phyloP scores from a whole-genome alignment of 2,888 invertebrate genomes.

The Pristionchus arcanus region DNA sequence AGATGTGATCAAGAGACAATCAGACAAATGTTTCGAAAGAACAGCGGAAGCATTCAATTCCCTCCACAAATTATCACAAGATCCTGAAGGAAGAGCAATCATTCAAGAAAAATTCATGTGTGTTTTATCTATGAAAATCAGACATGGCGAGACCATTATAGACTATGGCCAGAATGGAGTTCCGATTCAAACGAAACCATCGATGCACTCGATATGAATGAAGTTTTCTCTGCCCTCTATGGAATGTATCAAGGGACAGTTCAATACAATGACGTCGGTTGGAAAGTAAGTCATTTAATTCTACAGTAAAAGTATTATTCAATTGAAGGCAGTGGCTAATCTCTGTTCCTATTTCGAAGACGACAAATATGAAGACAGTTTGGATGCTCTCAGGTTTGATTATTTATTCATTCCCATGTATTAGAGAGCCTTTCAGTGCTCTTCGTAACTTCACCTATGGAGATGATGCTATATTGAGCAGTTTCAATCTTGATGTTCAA shows the following conservation, averaged over 20 bases:
- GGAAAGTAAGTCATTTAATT: not conserved
- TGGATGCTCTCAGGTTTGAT: slow-evolving; percentile 28
- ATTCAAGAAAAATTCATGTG: slow-evolving; percentile 45
- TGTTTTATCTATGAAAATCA: not conserved
- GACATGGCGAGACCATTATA: not conserved
- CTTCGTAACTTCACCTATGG: slow-evolving; percentile 83
- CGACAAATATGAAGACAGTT: slow-evolving; percentile 2
- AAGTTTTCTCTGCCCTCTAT: not conserved
- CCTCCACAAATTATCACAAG: not conserved
- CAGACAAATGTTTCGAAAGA: not conserved
- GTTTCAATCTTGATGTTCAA: not conserved
- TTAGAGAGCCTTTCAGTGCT: not conserved
- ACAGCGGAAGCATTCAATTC: not conserved
- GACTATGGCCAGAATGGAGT: not conserved
- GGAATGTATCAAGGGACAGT: not conserved
- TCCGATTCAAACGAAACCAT: not conserved
- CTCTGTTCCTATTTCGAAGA: not conserved
- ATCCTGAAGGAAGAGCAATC: slow-evolving; percentile 15
- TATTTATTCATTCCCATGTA: not conserved
- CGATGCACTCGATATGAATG: slow-evolving; percentile 21
- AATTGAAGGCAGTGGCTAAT: not conserved
- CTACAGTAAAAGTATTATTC: not conserved
- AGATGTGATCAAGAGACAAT: slow-evolving; percentile 17
- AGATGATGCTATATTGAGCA: slow-evolving; percentile 83
- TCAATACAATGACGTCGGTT: slow-evolving; percentile 1